phyloP scores from a whole-genome alignment of 2,797 vertebrate genomes.

The Malurus leucopterus region DNA sequence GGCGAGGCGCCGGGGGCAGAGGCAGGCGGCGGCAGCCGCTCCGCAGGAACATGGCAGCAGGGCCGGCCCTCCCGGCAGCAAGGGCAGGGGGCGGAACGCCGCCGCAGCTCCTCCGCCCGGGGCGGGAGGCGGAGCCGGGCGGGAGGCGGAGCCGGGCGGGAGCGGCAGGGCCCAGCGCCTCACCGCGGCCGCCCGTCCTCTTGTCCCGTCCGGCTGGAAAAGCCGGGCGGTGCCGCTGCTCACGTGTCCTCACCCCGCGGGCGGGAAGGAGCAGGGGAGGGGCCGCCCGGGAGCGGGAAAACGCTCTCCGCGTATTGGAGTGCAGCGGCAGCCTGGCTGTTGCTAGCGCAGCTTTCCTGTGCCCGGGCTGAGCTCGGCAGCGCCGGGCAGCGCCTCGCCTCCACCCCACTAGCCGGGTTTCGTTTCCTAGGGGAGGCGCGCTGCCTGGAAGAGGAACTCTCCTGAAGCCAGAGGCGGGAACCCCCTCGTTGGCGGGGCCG shows the following conservation, averaged over 20 bases:
- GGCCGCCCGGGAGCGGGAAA: not conserved
- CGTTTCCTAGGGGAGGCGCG: not conserved
- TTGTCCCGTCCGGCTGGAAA: rapidly evolving
- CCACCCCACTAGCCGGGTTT: not conserved
- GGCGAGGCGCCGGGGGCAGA: rapidly evolving
- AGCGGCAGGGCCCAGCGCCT: not conserved
- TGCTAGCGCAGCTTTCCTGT: not conserved
- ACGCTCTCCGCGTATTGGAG: not conserved
- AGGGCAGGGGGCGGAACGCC: too few relatives aligned
- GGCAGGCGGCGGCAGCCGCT: not conserved
- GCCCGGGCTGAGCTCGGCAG: not conserved
- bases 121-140: not conserved
- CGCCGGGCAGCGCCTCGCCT: not conserved
- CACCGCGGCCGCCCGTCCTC: not conserved
- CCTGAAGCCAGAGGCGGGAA: not conserved
- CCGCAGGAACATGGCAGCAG: not conserved
- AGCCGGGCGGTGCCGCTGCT: rapidly evolving
- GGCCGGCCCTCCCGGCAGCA: not conserved
- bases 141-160: not conserved
- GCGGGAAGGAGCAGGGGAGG: not conserved
- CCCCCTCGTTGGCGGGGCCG: rapidly evolving
- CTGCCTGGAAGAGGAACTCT: not conserved
- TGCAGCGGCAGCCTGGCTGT: rapidly evolving
- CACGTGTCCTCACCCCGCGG: not conserved
- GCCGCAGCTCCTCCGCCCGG: not conserved